These are phyloP conservation scores for Anomalospiza imberbis DNA, from an alignment of 2,797 vertebrate species.

Conservation along the genomic window DNA sequence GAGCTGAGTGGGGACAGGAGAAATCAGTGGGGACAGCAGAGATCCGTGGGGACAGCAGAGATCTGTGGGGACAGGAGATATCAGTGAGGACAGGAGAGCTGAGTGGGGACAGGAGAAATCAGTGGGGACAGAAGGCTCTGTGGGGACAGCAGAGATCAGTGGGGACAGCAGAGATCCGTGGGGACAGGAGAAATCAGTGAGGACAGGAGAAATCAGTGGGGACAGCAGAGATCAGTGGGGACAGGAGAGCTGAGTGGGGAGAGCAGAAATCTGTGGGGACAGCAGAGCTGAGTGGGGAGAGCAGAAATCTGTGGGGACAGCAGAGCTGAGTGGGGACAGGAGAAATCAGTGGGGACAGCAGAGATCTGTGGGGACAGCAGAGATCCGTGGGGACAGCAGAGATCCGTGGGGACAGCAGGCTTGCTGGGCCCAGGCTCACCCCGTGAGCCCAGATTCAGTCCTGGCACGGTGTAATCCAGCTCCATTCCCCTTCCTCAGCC, in stretches of 20 bases:
- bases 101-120: not conserved
- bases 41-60: too few species aligned
- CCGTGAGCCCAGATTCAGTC: fast-evolving
- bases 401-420: too few species aligned
- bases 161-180: not conserved
- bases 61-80: too few species aligned
- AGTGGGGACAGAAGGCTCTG: not conserved
- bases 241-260: too few species aligned
- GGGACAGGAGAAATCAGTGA: too few species aligned
- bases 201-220: not conserved
- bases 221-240: too few species aligned
- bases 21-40: not conserved
- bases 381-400: not conserved
- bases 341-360: too few species aligned
- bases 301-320: not conserved
- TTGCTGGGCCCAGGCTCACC: fast-evolving
- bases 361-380: too few species aligned
- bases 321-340: not conserved
- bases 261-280: too few species aligned
- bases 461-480: not conserved
- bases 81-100: not conserved
- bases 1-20: fast-evolving
- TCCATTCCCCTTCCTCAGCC: not conserved
- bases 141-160: too few species aligned
- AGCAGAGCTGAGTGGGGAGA: too few species aligned